Base-by-base conservation (phyloP, 2,113 vertebrate genomes). In the Lepisosteus oculatus region DNA sequence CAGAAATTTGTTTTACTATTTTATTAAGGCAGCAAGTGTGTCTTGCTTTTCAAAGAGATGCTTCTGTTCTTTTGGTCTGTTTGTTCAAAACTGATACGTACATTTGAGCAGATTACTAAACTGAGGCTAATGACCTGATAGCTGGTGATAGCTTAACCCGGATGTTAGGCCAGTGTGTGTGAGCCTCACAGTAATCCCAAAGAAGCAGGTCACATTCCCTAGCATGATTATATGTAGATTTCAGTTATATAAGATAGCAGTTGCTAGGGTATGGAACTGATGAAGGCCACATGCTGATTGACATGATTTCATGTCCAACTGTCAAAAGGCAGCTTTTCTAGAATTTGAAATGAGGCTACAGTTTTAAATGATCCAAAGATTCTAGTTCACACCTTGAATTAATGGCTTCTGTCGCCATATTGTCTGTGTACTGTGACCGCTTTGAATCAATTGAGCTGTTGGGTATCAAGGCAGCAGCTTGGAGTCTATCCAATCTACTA, bases 121-220 rank as follows among this genome's bases (percentile, higher is more conserved):
- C 57, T 15, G n/a, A 13, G 11, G 57, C 4, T 59, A 59, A n/a
- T 59, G 57, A 59, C 12, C 57, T 13, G 11, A n/a, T n/a, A 13
- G 57, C 11, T 59, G 57, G 6, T 59, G 57, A 59, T 13, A 59
- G 12, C 57, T 59, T 59, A 59, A 4, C 57, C 3, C 14, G 42
- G 29, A 65, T 41, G 62, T 15, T 6, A 41, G 42, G 62, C 29
- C 4, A 65, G 62, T 42, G 9, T 11, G 62, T 15, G n/a, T 65
- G 17, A 65, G 0, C 62, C 5, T 61, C 13, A 3, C n/a, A 45
- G 69, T 45, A 14, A 44, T 61, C 57, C 57, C 15, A 14, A 66
- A 69, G 64, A 84, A 71, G 68, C 72, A 71, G 67, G 77, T 80
- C 75, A 80, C 70, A 78, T 69, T 78, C 56, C 45, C 12, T 8